Base-by-base conservation (phyloP, 2,888 invertebrate genomes). In the Spialia ferax region DNA sequence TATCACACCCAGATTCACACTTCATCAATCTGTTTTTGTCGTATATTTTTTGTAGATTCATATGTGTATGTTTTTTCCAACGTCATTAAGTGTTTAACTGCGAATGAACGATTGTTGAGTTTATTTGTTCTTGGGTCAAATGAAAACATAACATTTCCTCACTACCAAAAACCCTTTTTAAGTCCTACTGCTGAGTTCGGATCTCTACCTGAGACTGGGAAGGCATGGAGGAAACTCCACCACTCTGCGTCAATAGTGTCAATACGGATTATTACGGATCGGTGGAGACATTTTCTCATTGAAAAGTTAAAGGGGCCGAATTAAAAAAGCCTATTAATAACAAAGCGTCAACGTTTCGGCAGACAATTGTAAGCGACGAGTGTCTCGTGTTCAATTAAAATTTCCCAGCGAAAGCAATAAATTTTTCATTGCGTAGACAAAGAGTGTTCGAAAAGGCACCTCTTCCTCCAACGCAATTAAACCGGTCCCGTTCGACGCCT, bases 401-500 rank as follows among this genome's bases (percentile, higher is more conserved):
- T 89, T 77, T 89, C 85, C 82, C 84, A 82, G 83, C 81, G 80
- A 81, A 80, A 80, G 83, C 84, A 85, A 90, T 89, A 88, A 87
- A 87, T 88, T 86, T 86, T 87, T 86, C 88, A 88, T 84, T 84
- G 83, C 82, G 77, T 79, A 82, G 81, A 85, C 85, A 85, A 85
- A 80, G 81, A 79, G 73, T 75, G 75, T 75, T 77, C 77, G 74
- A 79, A 81, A 48, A 48, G 48, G 75, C 76, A 73, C 73, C 72
- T 20, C 20, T 52, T 52, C 23, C 23, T 71, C 67, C 75, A 79
- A 80, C 75, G 79, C 79, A 82, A 82, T 75, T 77, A 79, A 75
- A 78, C 75, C 72, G 70, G 76, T 74, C 74, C 75, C 74, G 69
- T 73, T 74, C 71, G 71, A 75, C 73, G 70, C 74, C 72, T 73